phyloP scores from a whole-genome alignment of 2,888 invertebrate genomes.

The Lapara coniferarum region DNA sequence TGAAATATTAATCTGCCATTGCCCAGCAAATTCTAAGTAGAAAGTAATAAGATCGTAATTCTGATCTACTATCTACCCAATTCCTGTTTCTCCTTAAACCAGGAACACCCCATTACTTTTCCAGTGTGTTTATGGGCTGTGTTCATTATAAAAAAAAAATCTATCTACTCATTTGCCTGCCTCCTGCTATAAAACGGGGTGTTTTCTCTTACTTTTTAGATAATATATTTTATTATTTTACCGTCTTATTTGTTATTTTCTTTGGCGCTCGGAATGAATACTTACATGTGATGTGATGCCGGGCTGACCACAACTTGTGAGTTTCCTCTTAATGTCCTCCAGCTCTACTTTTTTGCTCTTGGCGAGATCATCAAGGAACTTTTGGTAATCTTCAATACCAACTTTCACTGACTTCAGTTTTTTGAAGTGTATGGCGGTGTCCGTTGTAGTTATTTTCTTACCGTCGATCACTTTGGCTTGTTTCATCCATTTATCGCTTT shows the following conservation, averaged over 20 bases:
- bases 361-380: conserved; percentile 93
- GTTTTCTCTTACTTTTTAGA: too few species aligned
- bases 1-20: too few species aligned
- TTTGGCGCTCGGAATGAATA: conserved; percentile 25
- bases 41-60: too few species aligned
- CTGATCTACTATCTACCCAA: too few species aligned
- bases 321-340: conserved; percentile 90
- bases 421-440: conserved; percentile 95
- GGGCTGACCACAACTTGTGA: conserved; percentile 91
- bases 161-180: too few species aligned
- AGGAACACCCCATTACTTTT: too few species aligned
- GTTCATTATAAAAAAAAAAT: too few species aligned
- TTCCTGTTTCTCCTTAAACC: too few species aligned
- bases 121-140: too few species aligned
- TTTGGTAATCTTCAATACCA: conserved; percentile 89
- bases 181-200: too few species aligned
- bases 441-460: conserved; percentile 94
- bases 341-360: conserved; percentile 92
- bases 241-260: not conserved
- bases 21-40: too few species aligned
- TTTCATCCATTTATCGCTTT: conserved; percentile 97
- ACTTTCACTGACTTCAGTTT: conserved; percentile 93
- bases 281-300: conserved; percentile 81
- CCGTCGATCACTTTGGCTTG: conserved; percentile 92
- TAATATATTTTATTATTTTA: not conserved